Evolutionary conservation across 2,888 invertebrate species (phyloP).

Genomic region (Cerastis rubricosa): DNA sequence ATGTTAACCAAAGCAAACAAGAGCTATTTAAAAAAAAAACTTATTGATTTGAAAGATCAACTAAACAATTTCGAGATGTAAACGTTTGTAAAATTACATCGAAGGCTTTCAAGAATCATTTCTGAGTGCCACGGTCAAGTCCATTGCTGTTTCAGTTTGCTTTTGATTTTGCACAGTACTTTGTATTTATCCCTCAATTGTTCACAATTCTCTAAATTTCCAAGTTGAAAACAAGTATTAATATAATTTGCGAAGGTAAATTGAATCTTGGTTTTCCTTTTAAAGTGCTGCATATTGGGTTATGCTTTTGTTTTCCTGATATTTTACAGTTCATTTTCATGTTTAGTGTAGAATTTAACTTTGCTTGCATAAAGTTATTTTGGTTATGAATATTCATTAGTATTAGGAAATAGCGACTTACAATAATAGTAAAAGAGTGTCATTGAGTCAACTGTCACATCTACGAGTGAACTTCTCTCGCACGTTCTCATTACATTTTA

Average conservation of each 20-base stretch:
- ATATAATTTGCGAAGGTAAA: neutral
- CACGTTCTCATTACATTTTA: conserved; percentile 10
- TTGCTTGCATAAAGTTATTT: neutral
- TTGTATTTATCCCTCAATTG: conserved; percentile 12
- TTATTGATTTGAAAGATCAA: neutral
- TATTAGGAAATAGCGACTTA: neutral
- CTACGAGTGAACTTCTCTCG: conserved; percentile 9
- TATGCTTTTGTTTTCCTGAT: conserved; percentile 19
- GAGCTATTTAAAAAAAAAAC: neutral
- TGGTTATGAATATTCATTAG: neutral
- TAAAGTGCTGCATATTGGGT: conserved; percentile 16
- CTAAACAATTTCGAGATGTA: neutral
- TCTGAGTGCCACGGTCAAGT: neutral
- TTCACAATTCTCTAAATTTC: conserved; percentile 1
- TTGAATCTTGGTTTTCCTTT: conserved; percentile 22
- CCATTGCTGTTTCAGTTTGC: neutral
- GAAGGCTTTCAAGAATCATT: neutral
- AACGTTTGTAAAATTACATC: neutral
- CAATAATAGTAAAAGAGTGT: neutral
- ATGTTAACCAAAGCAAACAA: neutral
- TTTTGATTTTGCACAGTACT: neutral
- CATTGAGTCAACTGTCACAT: conserved; percentile 21
- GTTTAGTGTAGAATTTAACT: neutral
- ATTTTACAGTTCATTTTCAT: neutral
- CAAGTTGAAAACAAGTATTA: conserved; percentile 3